A percentile compares a stretch with the other conserved stretches of the same genome.
phyloP scores from a whole-genome alignment of 1,140 invertebrate species.

The Musca domestica region DNA sequence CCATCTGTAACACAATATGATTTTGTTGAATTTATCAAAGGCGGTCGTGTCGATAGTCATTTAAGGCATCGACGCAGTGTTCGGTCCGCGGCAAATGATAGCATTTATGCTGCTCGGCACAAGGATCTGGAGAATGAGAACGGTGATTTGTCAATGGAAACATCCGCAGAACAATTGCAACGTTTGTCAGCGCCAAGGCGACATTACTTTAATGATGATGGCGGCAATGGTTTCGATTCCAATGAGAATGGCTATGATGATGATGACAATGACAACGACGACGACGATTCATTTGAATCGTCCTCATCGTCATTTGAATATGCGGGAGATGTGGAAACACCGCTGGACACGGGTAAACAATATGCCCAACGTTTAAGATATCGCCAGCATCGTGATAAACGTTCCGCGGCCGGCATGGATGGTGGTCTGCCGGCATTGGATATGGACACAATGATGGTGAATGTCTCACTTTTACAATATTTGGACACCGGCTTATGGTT shows the following conservation, averaged over 20 bases:
- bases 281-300: constrained; percentile 10
- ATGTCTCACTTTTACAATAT: constrained; percentile 82
- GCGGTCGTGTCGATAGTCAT: constrained; percentile 73
- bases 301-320: constrained; percentile 32
- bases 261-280: constrained; percentile 22
- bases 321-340: constrained; percentile 36
- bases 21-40: constrained; percentile 88
- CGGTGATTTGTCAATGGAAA: constrained; percentile 31
- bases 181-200: constrained; percentile 1
- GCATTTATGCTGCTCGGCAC: constrained; percentile 43
- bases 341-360: constrained; percentile 37
- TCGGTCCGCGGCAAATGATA: constrained; percentile 9
- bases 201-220: constrained; percentile 16
- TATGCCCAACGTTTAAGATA: constrained; percentile 28
- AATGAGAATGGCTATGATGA: constrained; percentile 21
- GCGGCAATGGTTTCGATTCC: constrained; percentile 15
- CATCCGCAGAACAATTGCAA: constrained; percentile 14
- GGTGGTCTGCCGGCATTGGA: constrained; percentile 54
- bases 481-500: constrained; percentile 93
- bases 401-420: constrained; percentile 39
- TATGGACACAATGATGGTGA: constrained; percentile 70
- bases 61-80: constrained; percentile 51
- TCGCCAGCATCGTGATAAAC: constrained; percentile 31
- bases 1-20: constrained; percentile 95
- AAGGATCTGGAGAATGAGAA: constrained; percentile 46